Percentiles rank a stretch among this genome's conserved stretches.
These are phyloP conservation scores for Oreochromis tanganicae DNA, from an alignment of 2,113 vertebrate genomes.

Conservation along the genomic window DNA sequence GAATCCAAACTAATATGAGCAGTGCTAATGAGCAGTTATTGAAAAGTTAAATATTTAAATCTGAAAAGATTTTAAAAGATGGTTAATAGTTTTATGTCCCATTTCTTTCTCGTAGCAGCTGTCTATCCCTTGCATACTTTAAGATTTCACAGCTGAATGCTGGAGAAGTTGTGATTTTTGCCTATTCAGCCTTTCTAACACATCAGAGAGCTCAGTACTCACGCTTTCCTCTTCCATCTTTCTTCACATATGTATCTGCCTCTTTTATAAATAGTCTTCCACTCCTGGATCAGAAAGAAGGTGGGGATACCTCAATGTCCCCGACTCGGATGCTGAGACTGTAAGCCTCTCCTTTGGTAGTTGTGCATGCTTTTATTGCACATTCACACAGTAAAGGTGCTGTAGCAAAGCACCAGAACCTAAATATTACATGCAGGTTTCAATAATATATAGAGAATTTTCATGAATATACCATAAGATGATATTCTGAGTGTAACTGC, in stretches of 20 bases:
- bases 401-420: neutral
- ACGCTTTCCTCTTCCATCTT: neutral
- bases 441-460: neutral
- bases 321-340: slow-evolving; percentile 93
- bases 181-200: neutral
- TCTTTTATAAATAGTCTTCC: slow-evolving; percentile 70
- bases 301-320: slow-evolving; percentile 90
- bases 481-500: neutral
- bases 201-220: slow-evolving; percentile 26
- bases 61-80: neutral
- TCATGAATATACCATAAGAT: neutral
- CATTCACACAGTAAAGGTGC: neutral
- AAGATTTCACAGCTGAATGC: slow-evolving; percentile 25
- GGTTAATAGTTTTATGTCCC: neutral
- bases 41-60: neutral
- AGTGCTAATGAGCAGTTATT: neutral
- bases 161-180: slow-evolving; percentile 18
- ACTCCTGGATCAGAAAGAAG: slow-evolving; percentile 84
- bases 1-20: neutral
- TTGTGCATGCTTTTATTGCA: slow-evolving; percentile 10
- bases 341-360: slow-evolving; percentile 77
- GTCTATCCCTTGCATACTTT: neutral
- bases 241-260: neutral
- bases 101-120: neutral
- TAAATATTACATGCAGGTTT: neutral